phyloP scores from a whole-genome alignment of 2,888 invertebrate genomes.

The Belgica antarctica region DNA sequence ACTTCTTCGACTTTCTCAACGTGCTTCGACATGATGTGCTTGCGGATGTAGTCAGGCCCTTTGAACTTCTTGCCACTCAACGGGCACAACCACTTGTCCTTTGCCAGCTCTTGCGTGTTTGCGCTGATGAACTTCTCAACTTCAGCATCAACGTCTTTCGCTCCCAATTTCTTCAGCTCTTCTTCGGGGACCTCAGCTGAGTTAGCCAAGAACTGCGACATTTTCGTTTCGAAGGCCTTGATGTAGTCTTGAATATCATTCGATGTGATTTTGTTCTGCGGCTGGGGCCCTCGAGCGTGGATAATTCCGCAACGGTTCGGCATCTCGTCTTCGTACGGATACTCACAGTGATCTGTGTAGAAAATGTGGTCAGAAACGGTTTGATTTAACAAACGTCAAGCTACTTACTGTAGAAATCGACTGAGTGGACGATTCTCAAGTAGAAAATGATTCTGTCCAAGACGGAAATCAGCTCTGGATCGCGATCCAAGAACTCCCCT shows the following conservation, averaged over 20 bases:
- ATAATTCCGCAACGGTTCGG: conserved; percentile 98
- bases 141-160: conserved; percentile 64
- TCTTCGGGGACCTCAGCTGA: conserved; percentile 71
- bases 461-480: conserved; percentile 70
- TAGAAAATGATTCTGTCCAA: conserved; percentile 83
- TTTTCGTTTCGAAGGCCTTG: conserved; percentile 83
- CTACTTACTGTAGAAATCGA: conserved; percentile 82
- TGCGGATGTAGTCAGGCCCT: conserved; percentile 96
- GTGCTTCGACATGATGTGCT: conserved; percentile 98
- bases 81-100: conserved; percentile 99
- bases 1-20: conserved; percentile 96
- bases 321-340: conserved; percentile 99
- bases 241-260: conserved; percentile 72
- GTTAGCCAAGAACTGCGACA: conserved; percentile 83
- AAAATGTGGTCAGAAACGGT: too few relatives aligned
- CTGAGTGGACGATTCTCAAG: conserved; percentile 93
- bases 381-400: conserved; percentile 70
- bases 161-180: conserved; percentile 79
- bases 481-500: conserved; percentile 65
- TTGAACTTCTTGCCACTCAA: conserved; percentile 99
- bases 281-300: conserved; percentile 89
- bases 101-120: conserved; percentile 94
- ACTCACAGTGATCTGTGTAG: conserved; percentile 96
- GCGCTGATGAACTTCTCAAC: conserved; percentile 92
- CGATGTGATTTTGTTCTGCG: conserved; percentile 68